Base-by-base conservation (phyloP, 2,888 invertebrate species). In the Drosophila mulleri region DNA sequence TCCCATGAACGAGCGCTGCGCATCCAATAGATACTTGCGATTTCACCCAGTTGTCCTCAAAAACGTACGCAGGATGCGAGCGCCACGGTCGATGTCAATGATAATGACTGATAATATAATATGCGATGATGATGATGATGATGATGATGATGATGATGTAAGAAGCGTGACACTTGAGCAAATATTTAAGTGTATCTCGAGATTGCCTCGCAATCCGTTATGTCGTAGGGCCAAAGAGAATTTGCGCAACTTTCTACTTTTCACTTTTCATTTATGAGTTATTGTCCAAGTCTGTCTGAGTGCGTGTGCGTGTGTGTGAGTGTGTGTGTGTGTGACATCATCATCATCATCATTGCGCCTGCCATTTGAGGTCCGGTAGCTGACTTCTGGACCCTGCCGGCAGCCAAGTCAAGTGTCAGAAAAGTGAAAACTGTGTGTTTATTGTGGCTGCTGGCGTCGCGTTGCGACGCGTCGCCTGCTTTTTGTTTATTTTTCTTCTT, bases 161-260 rank as follows among this genome's bases (percentile, higher is more conserved):
- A 84, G 75, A 89, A 84, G 89, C 84, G 89, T 84, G 89, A 84
- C 89, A 82, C 72, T 89, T 89, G 69, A 64, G 76, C 82, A 84
- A 84, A 84, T 84, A 84, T 84, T 84, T 84, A 87, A 81, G 78
- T 84, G 76, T 68, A 67, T 78, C 77, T 73, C 57, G n/a, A 80
- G 73, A 44, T 77, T 72, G 73, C 66, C 11, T 60, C 62, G 65
- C 77, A 76, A 76, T 77, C 78, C 77, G 78, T 78, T 80, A 80
- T 80, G 65, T 71, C 47, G 52, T 32, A 29, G 87, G 82, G 84
- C 82, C 72, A 70, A 89, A 89, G 89, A 84, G 84, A 84, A 84
- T 84, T 89, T 89, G 89, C 84, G 84, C 83, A 86, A 86, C 86
- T 86, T 86, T 86, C 86, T 86, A 89, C 89, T 90, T 86, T 86